These are phyloP conservation scores for Corythornis leucogaster DNA, from an alignment of 2,797 vertebrate genomes.

Conservation along the genomic window DNA sequence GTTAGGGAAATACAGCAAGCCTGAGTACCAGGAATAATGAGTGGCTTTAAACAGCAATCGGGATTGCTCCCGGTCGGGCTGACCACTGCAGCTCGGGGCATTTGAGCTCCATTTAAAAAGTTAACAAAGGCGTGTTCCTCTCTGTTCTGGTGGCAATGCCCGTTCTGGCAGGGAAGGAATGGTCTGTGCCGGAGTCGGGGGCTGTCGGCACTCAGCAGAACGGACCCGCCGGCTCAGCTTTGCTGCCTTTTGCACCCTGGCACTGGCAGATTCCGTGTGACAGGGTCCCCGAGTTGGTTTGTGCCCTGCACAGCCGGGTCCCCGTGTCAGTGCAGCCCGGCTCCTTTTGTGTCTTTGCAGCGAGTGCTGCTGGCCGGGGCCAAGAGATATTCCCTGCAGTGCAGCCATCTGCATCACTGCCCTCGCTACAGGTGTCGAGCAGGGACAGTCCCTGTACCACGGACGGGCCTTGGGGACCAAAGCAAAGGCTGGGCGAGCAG, in stretches of 20 bases:
- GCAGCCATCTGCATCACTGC: conserved; percentile 3
- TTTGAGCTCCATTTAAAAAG: conserved; percentile 27
- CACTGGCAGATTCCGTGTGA: fast-evolving
- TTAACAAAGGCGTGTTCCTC: background rate
- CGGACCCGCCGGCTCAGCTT: background rate
- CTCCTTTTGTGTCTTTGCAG: background rate
- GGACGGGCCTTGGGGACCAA: background rate
- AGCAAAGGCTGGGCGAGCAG: background rate
- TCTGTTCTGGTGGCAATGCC: background rate
- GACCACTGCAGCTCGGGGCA: background rate
- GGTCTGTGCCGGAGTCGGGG: background rate
- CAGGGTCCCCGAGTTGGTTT: fast-evolving
- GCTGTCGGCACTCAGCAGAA: background rate
- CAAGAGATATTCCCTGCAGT: background rate
- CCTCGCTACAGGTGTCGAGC: background rate
- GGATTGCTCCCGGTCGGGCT: background rate
- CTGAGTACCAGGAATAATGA: background rate
- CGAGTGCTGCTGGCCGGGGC: background rate
- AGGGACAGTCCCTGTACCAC: background rate
- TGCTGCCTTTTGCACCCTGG: background rate
- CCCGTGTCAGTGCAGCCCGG: background rate
- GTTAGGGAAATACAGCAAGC: conserved; percentile 26
- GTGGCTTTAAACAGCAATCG: background rate
- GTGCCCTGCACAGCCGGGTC: background rate
- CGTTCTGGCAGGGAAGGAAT: background rate